Evolutionary conservation across 2,797 vertebrate genomes (phyloP).

Genomic region (Graptemys geographica): DNA sequence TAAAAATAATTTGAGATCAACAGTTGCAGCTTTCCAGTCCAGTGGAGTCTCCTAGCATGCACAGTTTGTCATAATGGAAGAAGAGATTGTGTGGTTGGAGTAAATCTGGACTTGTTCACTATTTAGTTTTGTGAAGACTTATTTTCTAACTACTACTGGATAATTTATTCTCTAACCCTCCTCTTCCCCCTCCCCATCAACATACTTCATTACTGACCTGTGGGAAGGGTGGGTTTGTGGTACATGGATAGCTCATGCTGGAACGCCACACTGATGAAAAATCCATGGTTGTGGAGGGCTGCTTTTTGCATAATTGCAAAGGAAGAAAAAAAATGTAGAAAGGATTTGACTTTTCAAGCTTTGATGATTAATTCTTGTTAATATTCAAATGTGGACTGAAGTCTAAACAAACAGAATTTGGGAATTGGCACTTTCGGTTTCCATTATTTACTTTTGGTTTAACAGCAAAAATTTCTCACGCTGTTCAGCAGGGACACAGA

Average conservation of each 20-base stretch:
- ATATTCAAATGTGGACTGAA: background rate
- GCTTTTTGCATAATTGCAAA: background rate
- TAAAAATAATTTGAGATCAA: too few relatives aligned
- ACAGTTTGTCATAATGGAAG: background rate
- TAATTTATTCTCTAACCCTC: background rate
- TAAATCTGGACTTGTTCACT: background rate
- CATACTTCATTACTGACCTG: background rate
- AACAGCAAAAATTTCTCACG: background rate
- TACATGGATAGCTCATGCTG: background rate
- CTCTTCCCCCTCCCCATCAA: rapidly evolving
- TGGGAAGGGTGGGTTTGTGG: background rate
- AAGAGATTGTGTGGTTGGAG: background rate
- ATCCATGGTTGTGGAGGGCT: background rate
- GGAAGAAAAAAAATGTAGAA: background rate
- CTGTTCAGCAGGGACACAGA: background rate
- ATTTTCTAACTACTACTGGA: background rate
- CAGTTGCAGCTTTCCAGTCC: background rate
- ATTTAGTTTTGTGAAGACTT: rapidly evolving
- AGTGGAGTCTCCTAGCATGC: background rate
- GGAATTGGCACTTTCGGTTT: background rate
- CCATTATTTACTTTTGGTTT: background rate
- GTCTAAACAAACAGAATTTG: background rate
- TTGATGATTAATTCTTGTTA: background rate
- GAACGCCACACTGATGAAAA: background rate
- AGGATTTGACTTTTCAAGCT: rapidly evolving